Percentiles rank a stretch among this genome's conserved stretches.
phyloP scores from a whole-genome alignment of 2,797 vertebrate species.

The Percopsis omiscomaycus region DNA sequence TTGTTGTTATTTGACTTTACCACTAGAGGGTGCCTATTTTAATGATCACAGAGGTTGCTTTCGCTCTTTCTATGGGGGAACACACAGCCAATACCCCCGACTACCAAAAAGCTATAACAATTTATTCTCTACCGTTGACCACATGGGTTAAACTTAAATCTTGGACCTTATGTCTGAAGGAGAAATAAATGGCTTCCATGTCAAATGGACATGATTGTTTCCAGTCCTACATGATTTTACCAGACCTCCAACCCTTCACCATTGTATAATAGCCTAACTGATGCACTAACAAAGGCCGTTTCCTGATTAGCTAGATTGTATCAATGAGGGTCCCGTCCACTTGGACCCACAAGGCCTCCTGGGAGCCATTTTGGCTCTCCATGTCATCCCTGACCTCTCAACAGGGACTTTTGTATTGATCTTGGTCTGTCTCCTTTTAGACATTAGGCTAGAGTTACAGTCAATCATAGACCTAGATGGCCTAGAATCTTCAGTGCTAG shows the following conservation, averaged over 20 bases:
- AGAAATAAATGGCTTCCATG: constrained; percentile 7
- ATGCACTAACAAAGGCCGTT: constrained; percentile 26
- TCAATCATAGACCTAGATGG: constrained; percentile 23
- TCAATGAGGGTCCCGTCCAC: constrained; percentile 26
- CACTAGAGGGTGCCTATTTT: constrained; percentile 38
- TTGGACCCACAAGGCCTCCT: constrained; percentile 17
- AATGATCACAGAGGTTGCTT: constrained; percentile 1
- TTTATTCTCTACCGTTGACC: constrained; percentile 13
- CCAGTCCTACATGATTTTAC: background rate
- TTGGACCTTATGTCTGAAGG: background rate
- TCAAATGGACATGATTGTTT: constrained; percentile 12
- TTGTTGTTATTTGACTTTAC: constrained; percentile 2
- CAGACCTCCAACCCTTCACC: constrained; percentile 4
- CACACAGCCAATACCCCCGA: background rate
- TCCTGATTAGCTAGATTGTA: constrained; percentile 20
- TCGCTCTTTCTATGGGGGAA: background rate
- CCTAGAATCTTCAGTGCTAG: constrained; percentile 20
- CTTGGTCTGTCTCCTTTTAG: constrained; percentile 25
- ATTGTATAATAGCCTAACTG: constrained; percentile 23
- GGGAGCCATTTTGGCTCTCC: constrained; percentile 29
- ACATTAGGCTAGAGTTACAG: constrained; percentile 31
- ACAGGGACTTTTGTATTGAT: constrained; percentile 53
- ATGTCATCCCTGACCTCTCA: constrained; percentile 49
- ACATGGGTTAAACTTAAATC: background rate
- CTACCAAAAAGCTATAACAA: no score